Base-by-base conservation (phyloP, 2,888 invertebrate genomes). In the Scaptomyza flava region DNA sequence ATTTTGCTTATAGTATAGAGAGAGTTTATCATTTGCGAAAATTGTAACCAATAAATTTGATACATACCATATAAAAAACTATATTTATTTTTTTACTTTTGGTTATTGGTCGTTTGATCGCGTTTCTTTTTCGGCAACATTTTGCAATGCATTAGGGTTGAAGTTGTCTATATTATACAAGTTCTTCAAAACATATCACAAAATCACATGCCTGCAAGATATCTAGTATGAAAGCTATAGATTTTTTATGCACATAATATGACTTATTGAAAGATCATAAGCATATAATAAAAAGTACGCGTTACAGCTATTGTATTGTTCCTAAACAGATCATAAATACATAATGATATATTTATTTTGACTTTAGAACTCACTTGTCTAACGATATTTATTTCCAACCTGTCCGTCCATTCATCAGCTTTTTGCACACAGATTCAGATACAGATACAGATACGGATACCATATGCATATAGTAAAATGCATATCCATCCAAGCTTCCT, bases 371-470 rank as follows among this genome's bases (percentile, higher is more conserved):
- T 54, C 63, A 63, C 59, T 58, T 62, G 63, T 42, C 68, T 56
- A 60, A 50, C 63, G 54, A 79, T 68, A 78, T 81, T 81, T 17
- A 70, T 81, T 85, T 17, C 76, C 17, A 74, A 85, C 80, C 85
- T 80, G 73, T 82, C 82, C 82, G 82, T 83, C 82, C 82, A 83
- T 78, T 77, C 81, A 74, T 77, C 59, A 81, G 76, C 66, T 72
- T 78, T 62, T 61, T 69, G 73, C 77, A 63, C 59, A 50, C 58
- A 58, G 42, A 48, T 41, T 57, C 43, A 50, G 63, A 66, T 38
- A 62, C 23, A 47, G 36, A 27, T n/a, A 23, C 34, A 43, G 11
- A 38, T 58, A 62, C 41, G 62, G 51, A 57, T 66, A 57, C 38
- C 59, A 61, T 57, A 3, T 60, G 43, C 68, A 63, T 53, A 52